Evolutionary conservation across 2,888 invertebrate genomes (phyloP).

Genomic region (Neoaliturus tenellus): DNA sequence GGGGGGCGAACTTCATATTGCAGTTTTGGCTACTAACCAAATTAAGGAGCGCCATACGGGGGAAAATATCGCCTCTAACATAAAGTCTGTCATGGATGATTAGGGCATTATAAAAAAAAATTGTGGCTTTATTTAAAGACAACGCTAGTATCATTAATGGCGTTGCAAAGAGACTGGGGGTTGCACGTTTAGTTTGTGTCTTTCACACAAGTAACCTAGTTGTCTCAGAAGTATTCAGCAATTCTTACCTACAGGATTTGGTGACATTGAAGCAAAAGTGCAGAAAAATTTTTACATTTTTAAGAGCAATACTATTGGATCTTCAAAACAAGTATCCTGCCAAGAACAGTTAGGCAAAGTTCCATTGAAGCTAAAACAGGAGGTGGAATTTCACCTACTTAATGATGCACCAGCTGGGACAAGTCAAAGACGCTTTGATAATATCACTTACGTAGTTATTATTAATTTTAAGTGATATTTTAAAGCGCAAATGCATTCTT

Average conservation of each 20-base stretch:
- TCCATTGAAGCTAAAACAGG: neutral
- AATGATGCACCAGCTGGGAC: neutral
- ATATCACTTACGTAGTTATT: conserved; percentile 1
- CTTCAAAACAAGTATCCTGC: neutral
- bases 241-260: neutral
- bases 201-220: neutral
- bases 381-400: conserved; percentile 35
- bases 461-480: no score
- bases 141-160: neutral
- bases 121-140: neutral
- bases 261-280: neutral
- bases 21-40: neutral
- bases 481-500: no score
- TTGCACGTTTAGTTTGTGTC: neutral
- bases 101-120: neutral
- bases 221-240: neutral
- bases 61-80: neutral
- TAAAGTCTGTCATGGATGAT: neutral
- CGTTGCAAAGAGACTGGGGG: neutral
- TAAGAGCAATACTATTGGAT: conserved; percentile 11
- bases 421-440: conserved; percentile 11
- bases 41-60: neutral
- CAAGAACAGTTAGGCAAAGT: neutral
- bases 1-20: neutral
- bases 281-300: conserved; percentile 5